Conservation (phyloP, 2,888 invertebrate genomes). For the Dasypolia templi region DNA sequence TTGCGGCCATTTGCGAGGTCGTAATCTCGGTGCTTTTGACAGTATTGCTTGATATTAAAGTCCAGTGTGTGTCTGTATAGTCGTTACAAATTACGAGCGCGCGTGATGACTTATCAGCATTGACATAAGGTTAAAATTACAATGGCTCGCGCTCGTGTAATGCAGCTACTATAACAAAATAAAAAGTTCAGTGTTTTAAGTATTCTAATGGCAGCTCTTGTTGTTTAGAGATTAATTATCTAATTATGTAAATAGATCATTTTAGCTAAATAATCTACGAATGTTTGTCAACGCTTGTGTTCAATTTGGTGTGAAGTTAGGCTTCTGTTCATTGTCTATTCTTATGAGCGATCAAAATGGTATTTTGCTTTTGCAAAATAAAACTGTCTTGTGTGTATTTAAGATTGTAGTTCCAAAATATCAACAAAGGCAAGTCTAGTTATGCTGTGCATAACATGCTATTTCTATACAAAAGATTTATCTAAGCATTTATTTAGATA, state of each 20-base stretch:
- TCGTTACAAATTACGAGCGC: background rate
- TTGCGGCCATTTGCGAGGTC: slow-evolving; percentile 3
- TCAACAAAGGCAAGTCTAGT: background rate
- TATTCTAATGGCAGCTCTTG: slow-evolving; percentile 1
- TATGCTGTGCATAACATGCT: slow-evolving; percentile 30
- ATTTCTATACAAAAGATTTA: background rate
- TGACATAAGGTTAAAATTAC: slow-evolving; percentile 5
- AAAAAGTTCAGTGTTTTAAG: slow-evolving; percentile 1
- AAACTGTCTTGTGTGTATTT: background rate
- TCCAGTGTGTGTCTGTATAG: background rate
- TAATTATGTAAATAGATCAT: slow-evolving; percentile 34
- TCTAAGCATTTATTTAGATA: background rate
- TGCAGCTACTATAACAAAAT: slow-evolving; percentile 2
- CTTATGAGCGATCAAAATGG: slow-evolving; percentile 7
- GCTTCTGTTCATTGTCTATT: slow-evolving; percentile 50
- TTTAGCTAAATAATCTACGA: slow-evolving; percentile 6
- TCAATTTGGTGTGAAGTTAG: slow-evolving; percentile 46
- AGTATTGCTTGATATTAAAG: background rate
- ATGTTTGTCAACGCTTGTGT: slow-evolving; percentile 35
- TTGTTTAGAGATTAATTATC: background rate
- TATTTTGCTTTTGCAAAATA: slow-evolving; percentile 20
- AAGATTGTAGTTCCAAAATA: background rate
- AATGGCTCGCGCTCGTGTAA: background rate
- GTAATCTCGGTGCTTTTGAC: background rate
- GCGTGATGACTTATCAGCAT: background rate